These are phyloP conservation scores for Drosophila affinis DNA, from an alignment of 2,888 invertebrate genomes.

Conservation along the genomic window DNA sequence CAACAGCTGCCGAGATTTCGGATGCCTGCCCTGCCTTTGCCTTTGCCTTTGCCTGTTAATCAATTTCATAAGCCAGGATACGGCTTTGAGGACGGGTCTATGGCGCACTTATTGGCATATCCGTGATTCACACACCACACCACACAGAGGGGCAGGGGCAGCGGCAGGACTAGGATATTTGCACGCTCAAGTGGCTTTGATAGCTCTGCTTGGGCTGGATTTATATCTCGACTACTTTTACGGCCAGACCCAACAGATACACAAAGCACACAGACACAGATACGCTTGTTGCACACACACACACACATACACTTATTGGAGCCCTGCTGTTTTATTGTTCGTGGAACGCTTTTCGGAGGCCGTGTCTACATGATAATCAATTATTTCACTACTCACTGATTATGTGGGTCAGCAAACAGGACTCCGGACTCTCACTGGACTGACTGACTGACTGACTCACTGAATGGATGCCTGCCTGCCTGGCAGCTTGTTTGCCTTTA, in stretches of 20 bases:
- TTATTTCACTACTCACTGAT: slow-evolving; percentile 76
- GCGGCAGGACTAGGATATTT: slow-evolving; percentile 18
- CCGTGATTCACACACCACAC: slow-evolving; percentile 16
- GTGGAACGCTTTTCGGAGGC: slow-evolving; percentile 37
- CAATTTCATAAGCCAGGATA: slow-evolving; percentile 54
- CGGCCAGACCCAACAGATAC: slow-evolving; percentile 23
- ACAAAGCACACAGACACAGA: slow-evolving; percentile 13
- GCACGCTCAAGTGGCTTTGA: slow-evolving; percentile 59
- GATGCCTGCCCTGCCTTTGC: slow-evolving; percentile 20
- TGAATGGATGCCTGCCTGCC: slow-evolving; percentile 27
- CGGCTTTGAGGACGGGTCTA: slow-evolving; percentile 14
- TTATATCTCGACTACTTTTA: slow-evolving; percentile 39
- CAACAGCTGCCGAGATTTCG: slow-evolving; percentile 51
- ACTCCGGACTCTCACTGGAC: slow-evolving; percentile 15
- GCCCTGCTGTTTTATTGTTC: slow-evolving; percentile 36
- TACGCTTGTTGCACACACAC: slow-evolving; percentile 32
- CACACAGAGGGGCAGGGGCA: slow-evolving; percentile 7
- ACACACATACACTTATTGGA: slow-evolving; percentile 20
- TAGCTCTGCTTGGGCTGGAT: slow-evolving; percentile 37
- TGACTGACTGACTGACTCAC: background rate
- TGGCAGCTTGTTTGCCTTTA: slow-evolving; percentile 52
- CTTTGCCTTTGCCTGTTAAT: slow-evolving; percentile 51
- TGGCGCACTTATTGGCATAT: slow-evolving; percentile 64
- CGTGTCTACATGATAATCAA: slow-evolving; percentile 74
- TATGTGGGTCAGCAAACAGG: slow-evolving; percentile 73